Conservation (phyloP, 2,113 vertebrate species). For the Pterophyllum scalare region DNA sequence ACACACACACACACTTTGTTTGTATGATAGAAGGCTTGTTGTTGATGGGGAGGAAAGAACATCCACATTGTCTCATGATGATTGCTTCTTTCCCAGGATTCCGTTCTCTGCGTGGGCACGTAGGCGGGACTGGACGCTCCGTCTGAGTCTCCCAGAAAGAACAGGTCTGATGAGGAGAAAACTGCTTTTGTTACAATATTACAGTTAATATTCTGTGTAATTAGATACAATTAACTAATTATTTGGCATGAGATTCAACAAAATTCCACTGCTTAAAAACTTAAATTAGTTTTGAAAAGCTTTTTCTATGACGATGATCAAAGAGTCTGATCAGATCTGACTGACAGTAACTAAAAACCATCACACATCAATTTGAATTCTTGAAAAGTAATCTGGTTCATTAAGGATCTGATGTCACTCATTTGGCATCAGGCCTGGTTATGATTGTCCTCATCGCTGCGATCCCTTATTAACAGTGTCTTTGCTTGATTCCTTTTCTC, state of each 20-base stretch:
- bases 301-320: background rate
- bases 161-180: background rate
- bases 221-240: background rate
- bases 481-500: too few species aligned
- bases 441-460: too few species aligned
- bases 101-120: constrained; percentile 14
- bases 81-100: constrained; percentile 42
- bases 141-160: background rate
- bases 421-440: too few species aligned
- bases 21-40: constrained; percentile 5
- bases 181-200: background rate
- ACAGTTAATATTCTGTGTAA: background rate
- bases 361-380: fast-evolving
- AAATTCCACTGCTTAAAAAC: background rate
- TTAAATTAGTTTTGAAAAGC: background rate
- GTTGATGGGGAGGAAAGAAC: background rate
- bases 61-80: background rate
- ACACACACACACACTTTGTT: constrained; percentile 10
- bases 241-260: background rate
- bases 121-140: background rate
- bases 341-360: background rate
- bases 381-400: background rate
- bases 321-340: background rate
- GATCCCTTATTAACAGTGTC: too few species aligned
- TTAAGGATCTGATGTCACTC: background rate